phyloP scores from a whole-genome alignment of 2,113 vertebrate genomes.

The Irena cyanogastra region DNA sequence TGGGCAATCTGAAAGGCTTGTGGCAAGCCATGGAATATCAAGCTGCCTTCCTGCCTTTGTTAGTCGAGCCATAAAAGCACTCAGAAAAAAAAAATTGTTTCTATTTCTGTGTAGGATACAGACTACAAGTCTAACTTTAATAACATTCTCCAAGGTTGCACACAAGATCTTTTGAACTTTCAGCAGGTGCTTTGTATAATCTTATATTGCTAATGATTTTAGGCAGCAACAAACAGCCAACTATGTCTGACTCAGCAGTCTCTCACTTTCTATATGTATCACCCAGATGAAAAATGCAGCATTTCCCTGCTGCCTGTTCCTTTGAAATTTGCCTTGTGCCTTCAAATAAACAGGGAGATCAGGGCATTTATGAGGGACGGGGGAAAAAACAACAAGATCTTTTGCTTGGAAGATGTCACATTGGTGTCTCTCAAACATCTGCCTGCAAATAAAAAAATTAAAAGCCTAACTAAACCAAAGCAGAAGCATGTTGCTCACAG shows the following conservation, averaged over 20 bases:
- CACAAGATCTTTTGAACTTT: not conserved
- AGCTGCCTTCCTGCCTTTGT: not conserved
- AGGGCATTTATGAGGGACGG: not conserved
- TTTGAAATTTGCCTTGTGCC: not conserved
- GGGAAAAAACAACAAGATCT: not conserved
- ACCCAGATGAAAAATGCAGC: not conserved
- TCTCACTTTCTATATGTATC: constrained; percentile 2
- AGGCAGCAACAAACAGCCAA: constrained; percentile 2
- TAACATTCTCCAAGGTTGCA: not conserved
- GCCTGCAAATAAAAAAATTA: not conserved
- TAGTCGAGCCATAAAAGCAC: not conserved
- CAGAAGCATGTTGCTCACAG: accelerated
- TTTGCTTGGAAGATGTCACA: not conserved
- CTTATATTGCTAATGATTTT: constrained; percentile 1
- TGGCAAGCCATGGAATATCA: not conserved
- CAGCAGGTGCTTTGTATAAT: constrained; percentile 26
- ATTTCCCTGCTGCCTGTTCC: not conserved
- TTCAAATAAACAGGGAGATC: not conserved
- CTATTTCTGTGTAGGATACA: not conserved
- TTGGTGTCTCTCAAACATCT: not conserved
- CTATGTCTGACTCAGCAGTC: not conserved
- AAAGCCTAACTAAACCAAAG: not conserved
- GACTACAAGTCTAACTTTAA: not conserved
- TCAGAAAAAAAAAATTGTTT: not conserved
- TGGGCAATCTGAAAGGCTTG: not conserved